Evolutionary conservation across 2,797 vertebrate species (phyloP).

Genomic region (Paedocypris micromegethes): DNA sequence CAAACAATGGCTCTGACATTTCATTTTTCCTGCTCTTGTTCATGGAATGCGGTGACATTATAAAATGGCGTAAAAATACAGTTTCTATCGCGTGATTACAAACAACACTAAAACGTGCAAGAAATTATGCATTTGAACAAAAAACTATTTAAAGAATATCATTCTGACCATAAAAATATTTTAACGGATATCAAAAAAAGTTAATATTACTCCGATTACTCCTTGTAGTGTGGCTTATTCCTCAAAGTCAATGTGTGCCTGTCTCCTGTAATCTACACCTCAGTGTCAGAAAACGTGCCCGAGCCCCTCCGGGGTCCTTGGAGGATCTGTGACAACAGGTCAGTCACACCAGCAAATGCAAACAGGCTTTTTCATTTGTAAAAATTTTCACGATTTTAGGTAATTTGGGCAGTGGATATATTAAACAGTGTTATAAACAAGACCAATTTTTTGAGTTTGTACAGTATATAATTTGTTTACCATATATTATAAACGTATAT

Average conservation of each 20-base stretch:
- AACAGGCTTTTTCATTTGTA: not conserved
- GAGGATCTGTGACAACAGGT: conserved; percentile 9
- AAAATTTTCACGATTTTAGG: not conserved
- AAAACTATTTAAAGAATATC: too few species aligned
- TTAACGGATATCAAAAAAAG: too few species aligned
- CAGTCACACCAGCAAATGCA: not conserved
- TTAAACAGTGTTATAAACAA: too few species aligned
- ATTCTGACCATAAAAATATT: too few species aligned
- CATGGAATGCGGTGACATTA: not conserved
- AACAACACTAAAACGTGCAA: too few species aligned
- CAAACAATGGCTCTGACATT: conserved; percentile 30
- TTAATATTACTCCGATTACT: not conserved
- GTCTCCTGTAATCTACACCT: not conserved
- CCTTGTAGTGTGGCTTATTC: not conserved
- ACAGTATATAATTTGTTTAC: too few species aligned
- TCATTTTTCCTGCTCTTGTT: conserved; percentile 6
- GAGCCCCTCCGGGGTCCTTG: not conserved
- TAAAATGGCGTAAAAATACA: not conserved
- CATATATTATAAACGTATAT: too few species aligned
- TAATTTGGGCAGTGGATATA: too few species aligned
- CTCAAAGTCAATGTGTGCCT: not conserved
- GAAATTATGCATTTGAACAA: too few species aligned
- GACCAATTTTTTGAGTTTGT: too few species aligned
- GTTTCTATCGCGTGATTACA: too few species aligned
- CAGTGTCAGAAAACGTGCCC: conserved; percentile 7